Evolutionary conservation across 2,888 invertebrate species (phyloP), one percentile per base, ranked within the genome.

Genomic region (Acanthacorydalis orientalis): DNA sequence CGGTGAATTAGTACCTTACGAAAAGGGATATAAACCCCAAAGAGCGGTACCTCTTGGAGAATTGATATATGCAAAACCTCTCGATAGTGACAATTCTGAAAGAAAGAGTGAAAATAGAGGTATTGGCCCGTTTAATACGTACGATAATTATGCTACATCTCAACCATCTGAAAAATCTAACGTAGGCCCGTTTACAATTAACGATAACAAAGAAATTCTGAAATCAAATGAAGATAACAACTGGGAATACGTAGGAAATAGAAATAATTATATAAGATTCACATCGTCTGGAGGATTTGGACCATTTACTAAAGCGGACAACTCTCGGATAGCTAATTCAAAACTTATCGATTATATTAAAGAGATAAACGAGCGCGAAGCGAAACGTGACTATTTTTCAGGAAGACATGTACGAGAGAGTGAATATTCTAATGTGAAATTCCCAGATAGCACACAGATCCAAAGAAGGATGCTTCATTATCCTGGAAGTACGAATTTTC

Each of bases 1-100:
- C 58, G 85, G 86, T 47, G 79, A 85, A 61, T 64, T 90, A 44
- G 70, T 83, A 42, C 83, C 84, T 14, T 83, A 84, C 55, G 81
- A 81, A 43, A 75, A 78, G 56, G 80, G 77, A 7, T 78, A 79
- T 53, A 73, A 73, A 51, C 78, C 80, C 44, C 75, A 78, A 1
- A 75, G 73, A 52, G 76, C 75, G 43, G 69, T 76, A 15, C 69
- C 76, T 2, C 67, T 75, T 48, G 72, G 74, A 1, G 73, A 77
- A 52, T 65, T 73, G 3, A 70, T 74, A 39, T 73, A 72, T 9
- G 69, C 71, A 35, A 35, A 15, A 43, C 35, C 33, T 33, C 31
- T 38, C 31, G 47, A 32, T 12, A 47, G 40, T n/a, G 50, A 54
- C 6, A 53, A 56, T 7, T 34, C 48, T 1, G 23, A 55, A 53